Base-by-base conservation (phyloP, 2,113 vertebrate genomes). In the Ceyx cyanopectus region DNA sequence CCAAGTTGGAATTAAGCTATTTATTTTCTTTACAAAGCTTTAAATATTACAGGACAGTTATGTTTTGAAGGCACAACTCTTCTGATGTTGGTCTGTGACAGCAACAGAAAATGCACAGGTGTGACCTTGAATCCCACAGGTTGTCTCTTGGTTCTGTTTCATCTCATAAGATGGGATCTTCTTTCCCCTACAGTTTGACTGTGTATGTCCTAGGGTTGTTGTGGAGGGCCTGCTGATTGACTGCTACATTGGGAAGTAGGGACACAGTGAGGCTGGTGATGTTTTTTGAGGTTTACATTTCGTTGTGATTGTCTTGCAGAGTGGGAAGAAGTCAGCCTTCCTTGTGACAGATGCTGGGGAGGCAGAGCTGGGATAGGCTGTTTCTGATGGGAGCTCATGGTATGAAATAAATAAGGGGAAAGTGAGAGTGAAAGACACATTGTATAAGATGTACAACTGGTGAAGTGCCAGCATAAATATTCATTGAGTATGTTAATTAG, bases 401-500 rank as follows among this genome's bases (percentile, higher is more conserved):
- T 87, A 87, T 85, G 87, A 94, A 93, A 96, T 91, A 95, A 96
- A 93, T 94, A 96, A 93, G 63, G 75, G 78, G 78, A 95, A 94
- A 93, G 78, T 89, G 94, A 96, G 95, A 96, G 91, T 94, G 75
- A 95, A 96, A 96, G 94, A 93, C 92, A 95, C 92, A 89, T 95
- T 95, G 94, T 92, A 89, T 95, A 94, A 95, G 89, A 94, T 95
- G 91, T 77, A 69, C 87, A 93, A 56, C 81, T 93, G 94, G 95
- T 68, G 0, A 83, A 68, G n/a, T 53, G 89, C 94, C 96, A 96
- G 10, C 91, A 96, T 93, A 96, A 96, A 96, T 96, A 96, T 95
- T 96, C 94, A 96, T 96, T 93, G 83, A 24, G 77, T 96, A 95
- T 96, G 94, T 91, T 96, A 96, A 96, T 96, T 93, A 96, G 96